Conservation (phyloP, 2,888 invertebrate genomes). For the Drosophila planitibia region DNA sequence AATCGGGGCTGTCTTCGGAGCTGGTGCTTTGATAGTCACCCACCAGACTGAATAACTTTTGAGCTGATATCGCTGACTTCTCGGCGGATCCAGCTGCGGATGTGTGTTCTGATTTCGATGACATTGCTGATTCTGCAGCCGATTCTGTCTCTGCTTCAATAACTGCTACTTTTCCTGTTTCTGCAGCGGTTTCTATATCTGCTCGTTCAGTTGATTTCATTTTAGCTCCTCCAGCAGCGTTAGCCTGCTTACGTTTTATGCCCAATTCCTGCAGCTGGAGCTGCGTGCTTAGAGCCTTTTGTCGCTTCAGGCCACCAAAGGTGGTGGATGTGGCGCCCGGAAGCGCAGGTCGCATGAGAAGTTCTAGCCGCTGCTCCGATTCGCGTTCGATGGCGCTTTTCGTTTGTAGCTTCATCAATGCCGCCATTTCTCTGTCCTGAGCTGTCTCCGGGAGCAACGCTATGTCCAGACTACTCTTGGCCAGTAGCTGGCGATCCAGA, state of each 20-base stretch:
- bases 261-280: conserved; percentile 81
- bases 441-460: conserved; percentile 91
- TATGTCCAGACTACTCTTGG: conserved; percentile 92
- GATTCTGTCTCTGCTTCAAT: neutral
- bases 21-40: conserved; percentile 73
- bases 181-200: neutral
- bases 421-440: conserved; percentile 93
- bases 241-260: conserved; percentile 72
- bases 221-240: neutral
- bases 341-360: conserved; percentile 87
- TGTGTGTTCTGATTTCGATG: neutral
- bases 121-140: neutral
- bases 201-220: neutral
- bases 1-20: conserved; percentile 49
- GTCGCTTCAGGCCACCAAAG: conserved; percentile 87
- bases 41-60: conserved; percentile 59
- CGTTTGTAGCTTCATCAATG: conserved; percentile 90
- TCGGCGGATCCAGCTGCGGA: neutral
- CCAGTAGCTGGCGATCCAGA: conserved; percentile 89
- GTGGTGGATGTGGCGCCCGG: conserved; percentile 86
- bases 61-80: neutral
- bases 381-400: conserved; percentile 88
- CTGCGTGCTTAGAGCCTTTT: conserved; percentile 86
- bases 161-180: neutral
- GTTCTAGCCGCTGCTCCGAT: conserved; percentile 86